These are phyloP conservation scores for Cepaea hortensis DNA, from an alignment of 2,888 invertebrate genomes.

Conservation along the genomic window DNA sequence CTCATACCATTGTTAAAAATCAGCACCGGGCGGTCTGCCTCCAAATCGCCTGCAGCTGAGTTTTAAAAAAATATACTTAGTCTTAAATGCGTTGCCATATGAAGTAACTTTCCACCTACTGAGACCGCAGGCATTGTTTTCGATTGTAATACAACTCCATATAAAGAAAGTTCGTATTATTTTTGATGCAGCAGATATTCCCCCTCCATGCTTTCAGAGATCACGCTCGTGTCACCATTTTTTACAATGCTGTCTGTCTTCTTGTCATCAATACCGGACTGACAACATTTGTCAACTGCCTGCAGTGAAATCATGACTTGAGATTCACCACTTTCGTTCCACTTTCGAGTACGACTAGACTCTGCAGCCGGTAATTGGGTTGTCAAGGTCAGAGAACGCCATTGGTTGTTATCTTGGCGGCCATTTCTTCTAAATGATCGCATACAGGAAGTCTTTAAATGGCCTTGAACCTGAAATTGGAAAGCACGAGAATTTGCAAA, in stretches of 20 bases:
- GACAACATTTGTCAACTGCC: neutral
- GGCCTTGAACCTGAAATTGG: slow-evolving; percentile 24
- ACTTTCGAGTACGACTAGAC: neutral
- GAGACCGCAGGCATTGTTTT: too few relatives aligned
- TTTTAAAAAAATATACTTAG: too few relatives aligned
- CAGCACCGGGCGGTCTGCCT: too few relatives aligned
- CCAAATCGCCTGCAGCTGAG: too few relatives aligned
- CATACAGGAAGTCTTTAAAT: slow-evolving; percentile 27
- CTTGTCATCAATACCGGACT: neutral
- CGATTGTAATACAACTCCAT: too few relatives aligned
- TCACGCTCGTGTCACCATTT: neutral
- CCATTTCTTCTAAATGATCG: neutral
- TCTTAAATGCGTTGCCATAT: too few relatives aligned
- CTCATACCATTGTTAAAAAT: too few relatives aligned
- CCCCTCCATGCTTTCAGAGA: slow-evolving; percentile 10
- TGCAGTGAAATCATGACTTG: slow-evolving; percentile 35
- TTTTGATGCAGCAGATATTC: neutral
- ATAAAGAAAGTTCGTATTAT: too few relatives aligned
- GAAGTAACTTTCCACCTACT: too few relatives aligned
- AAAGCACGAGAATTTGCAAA: too few relatives aligned
- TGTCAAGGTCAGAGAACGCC: slow-evolving; percentile 8
- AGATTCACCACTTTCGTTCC: neutral
- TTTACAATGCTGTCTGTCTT: neutral
- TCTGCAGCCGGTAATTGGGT: slow-evolving; percentile 17
- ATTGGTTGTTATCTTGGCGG: neutral